Evolutionary conservation across 1,140 invertebrate genomes (phyloP).

Genomic region (Aphidius ervi): DNA sequence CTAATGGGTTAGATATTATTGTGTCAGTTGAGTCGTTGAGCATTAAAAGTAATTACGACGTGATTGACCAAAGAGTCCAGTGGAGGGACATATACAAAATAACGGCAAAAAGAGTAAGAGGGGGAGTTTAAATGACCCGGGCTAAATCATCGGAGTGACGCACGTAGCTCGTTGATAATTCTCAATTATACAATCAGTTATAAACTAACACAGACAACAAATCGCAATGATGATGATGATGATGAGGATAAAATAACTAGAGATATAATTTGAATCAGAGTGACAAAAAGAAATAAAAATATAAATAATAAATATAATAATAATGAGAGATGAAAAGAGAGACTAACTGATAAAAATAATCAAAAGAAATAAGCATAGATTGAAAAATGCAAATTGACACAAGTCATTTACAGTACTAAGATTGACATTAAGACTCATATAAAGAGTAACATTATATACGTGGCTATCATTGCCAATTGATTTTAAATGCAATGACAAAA

Average conservation of each 20-base stretch:
- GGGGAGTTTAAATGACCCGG: constrained; percentile 27
- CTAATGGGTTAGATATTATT: constrained; percentile 48
- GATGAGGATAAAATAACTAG: not conserved
- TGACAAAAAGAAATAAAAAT: too few relatives aligned
- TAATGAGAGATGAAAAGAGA: too few relatives aligned
- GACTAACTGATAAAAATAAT: too few relatives aligned
- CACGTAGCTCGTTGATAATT: constrained; percentile 51
- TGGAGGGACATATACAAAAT: constrained; percentile 19
- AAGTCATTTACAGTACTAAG: too few relatives aligned
- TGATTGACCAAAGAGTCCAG: constrained; percentile 50
- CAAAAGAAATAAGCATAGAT: too few relatives aligned
- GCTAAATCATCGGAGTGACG: constrained; percentile 53
- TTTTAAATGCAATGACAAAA: too few relatives aligned
- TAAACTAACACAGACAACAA: constrained; percentile 30
- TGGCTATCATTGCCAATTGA: too few relatives aligned
- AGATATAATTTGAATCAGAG: too few relatives aligned
- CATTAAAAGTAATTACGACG: constrained; percentile 55
- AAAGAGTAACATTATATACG: too few relatives aligned
- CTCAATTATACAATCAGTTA: constrained; percentile 53
- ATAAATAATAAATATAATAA: too few relatives aligned
- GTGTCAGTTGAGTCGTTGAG: constrained; percentile 52
- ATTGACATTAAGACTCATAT: too few relatives aligned
- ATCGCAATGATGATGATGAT: constrained; percentile 22
- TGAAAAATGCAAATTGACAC: too few relatives aligned
- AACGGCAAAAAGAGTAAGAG: constrained; percentile 34